A percentile compares a stretch with the other conserved stretches of the same genome.
Evolutionary conservation across 2,888 invertebrate genomes (phyloP).

Genomic region (Ichneumon xanthorius): DNA sequence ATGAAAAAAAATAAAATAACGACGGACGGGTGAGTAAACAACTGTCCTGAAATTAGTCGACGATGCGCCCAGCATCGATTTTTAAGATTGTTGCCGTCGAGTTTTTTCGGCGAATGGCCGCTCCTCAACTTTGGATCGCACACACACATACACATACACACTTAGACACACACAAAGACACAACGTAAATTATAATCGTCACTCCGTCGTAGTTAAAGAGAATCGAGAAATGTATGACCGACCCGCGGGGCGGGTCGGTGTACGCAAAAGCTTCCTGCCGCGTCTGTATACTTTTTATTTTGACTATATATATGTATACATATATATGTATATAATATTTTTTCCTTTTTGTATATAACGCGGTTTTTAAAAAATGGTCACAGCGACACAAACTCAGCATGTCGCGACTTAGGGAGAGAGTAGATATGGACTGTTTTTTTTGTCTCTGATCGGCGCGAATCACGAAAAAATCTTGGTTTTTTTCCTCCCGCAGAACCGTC

Average conservation of each 20-base stretch:
- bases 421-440: conserved; percentile 67
- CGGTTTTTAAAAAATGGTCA: conserved; percentile 40
- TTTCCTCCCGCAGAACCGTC: background rate
- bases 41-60: background rate
- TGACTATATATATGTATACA: background rate
- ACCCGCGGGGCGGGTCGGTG: conserved; percentile 57
- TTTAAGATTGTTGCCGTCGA: conserved; percentile 7
- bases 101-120: conserved; percentile 5
- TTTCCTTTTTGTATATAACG: conserved; percentile 39
- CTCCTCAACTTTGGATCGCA: conserved; percentile 27
- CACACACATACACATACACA: conserved; percentile 14
- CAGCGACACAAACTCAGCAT: conserved; percentile 55
- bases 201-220: conserved; percentile 39
- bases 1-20: background rate
- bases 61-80: background rate
- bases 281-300: conserved; percentile 37
- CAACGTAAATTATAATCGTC: conserved; percentile 30
- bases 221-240: conserved; percentile 20
- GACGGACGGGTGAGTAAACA: background rate
- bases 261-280: conserved; percentile 63
- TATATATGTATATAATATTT: conserved; percentile 8
- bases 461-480: conserved; percentile 18
- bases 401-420: conserved; percentile 69
- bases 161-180: conserved; percentile 2
- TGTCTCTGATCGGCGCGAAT: conserved; percentile 15